A percentile compares a stretch with the other conserved stretches of the same genome.
Conservation (phyloP, 2,888 invertebrate species). For the Neria commutata region DNA sequence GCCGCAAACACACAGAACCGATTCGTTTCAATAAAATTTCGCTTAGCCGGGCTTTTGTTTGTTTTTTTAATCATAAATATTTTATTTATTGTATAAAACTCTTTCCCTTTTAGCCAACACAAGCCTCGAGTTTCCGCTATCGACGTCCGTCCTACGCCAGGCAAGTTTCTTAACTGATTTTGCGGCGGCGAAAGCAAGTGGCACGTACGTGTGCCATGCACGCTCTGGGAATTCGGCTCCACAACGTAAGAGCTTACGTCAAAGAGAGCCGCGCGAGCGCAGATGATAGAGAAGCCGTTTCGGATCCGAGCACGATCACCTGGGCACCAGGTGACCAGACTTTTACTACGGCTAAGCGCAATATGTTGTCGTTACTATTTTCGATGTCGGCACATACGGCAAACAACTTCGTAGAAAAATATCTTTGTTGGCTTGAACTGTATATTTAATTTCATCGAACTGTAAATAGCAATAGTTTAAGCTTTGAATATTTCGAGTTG, state of each 20-base stretch:
- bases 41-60: neutral
- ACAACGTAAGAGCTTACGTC: conserved; percentile 37
- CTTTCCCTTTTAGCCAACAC: neutral
- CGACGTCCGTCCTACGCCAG: conserved; percentile 42
- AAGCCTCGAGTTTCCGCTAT: conserved; percentile 17
- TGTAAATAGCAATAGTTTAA: too few species aligned
- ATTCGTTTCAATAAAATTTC: neutral
- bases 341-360: too few species aligned
- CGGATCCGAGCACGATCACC: too few species aligned
- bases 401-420: too few species aligned
- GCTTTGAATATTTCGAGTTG: too few species aligned
- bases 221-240: conserved; percentile 18
- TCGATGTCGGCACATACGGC: too few species aligned
- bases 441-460: too few species aligned
- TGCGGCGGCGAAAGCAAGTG: conserved; percentile 34
- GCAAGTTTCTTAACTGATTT: conserved; percentile 41
- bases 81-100: neutral
- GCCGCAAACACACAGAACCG: too few species aligned
- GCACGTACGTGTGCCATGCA: conserved; percentile 8
- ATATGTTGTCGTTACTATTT: too few species aligned
- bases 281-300: too few species aligned
- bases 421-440: too few species aligned
- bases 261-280: neutral
- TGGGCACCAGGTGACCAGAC: too few species aligned
- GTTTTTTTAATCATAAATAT: neutral